Percentiles rank a stretch among this genome's conserved stretches.
These are phyloP conservation scores for Trichopria drosophilae DNA, from an alignment of 2,888 invertebrate species.

Conservation along the genomic window DNA sequence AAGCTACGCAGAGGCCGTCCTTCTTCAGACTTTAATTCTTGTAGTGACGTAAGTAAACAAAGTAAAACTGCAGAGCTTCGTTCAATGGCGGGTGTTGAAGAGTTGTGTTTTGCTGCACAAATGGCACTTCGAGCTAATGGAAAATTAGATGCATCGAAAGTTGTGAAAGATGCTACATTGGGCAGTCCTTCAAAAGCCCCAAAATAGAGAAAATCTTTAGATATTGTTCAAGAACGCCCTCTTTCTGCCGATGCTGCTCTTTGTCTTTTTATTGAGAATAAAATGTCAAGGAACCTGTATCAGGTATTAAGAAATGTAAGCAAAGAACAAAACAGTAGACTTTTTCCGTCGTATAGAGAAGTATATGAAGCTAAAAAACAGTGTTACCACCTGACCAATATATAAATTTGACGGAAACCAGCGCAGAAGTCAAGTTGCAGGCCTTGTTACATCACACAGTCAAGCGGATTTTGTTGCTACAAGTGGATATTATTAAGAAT, in stretches of 20 bases:
- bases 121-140: slow-evolving; percentile 35
- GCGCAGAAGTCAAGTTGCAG: too few relatives aligned
- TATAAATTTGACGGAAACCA: too few relatives aligned
- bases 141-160: slow-evolving; percentile 25
- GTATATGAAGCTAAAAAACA: slow-evolving; percentile 16
- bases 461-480: too few relatives aligned
- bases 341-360: slow-evolving; percentile 17
- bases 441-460: too few relatives aligned
- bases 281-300: too few relatives aligned
- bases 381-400: too few relatives aligned
- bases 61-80: slow-evolving; percentile 27
- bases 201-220: slow-evolving; percentile 24
- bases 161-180: slow-evolving; percentile 28
- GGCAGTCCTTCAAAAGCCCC: slow-evolving; percentile 30
- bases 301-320: too few relatives aligned
- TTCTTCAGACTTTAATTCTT: slow-evolving; percentile 25
- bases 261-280: too few relatives aligned
- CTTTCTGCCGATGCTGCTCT: too few relatives aligned
- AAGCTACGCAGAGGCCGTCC: too few relatives aligned
- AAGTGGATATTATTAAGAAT: slow-evolving; percentile 13
- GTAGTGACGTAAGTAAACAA: slow-evolving; percentile 34
- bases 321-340: too few relatives aligned
- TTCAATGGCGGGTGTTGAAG: slow-evolving; percentile 9
- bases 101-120: slow-evolving; percentile 32
- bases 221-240: slow-evolving; percentile 5